These are phyloP conservation scores for Tanaodytes sp. DNA, from an alignment of 2,888 invertebrate genomes.

Conservation along the genomic window DNA sequence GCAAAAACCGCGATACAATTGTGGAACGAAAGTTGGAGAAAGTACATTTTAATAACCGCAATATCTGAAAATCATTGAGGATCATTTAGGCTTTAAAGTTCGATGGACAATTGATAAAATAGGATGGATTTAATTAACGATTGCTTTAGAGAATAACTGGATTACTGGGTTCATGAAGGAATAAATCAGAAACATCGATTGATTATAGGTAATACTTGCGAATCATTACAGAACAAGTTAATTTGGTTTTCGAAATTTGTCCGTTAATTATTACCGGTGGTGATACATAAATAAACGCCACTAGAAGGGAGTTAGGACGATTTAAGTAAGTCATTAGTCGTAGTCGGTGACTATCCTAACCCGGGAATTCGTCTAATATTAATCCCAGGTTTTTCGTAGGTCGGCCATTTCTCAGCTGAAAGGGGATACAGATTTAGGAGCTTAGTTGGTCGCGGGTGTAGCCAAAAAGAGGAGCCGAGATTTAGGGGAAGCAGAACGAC, in stretches of 20 bases:
- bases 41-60: too few species aligned
- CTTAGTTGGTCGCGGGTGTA: slow-evolving; percentile 28
- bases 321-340: slow-evolving; percentile 46
- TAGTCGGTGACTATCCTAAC: slow-evolving; percentile 37
- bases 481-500: slow-evolving; percentile 22
- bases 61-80: too few species aligned
- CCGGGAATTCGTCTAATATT: slow-evolving; percentile 43
- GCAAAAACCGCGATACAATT: slow-evolving; percentile 1
- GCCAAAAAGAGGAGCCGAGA: slow-evolving; percentile 34
- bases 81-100: too few species aligned
- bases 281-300: slow-evolving; percentile 30
- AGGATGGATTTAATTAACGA: too few species aligned
- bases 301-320: slow-evolving; percentile 29
- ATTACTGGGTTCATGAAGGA: background rate
- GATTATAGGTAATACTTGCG: too few species aligned
- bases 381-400: slow-evolving; percentile 40
- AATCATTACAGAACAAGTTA: slow-evolving; percentile 14
- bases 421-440: slow-evolving; percentile 37
- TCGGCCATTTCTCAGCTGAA: slow-evolving; percentile 40
- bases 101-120: too few species aligned
- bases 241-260: slow-evolving; percentile 38
- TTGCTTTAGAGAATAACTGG: too few species aligned
- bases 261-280: slow-evolving; percentile 36
- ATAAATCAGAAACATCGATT: background rate
- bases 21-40: too few species aligned